Evolutionary conservation across 2,113 vertebrate genomes (phyloP), one percentile per base, ranked within the genome.

Genomic region (Ageneiosus marmoratus): DNA sequence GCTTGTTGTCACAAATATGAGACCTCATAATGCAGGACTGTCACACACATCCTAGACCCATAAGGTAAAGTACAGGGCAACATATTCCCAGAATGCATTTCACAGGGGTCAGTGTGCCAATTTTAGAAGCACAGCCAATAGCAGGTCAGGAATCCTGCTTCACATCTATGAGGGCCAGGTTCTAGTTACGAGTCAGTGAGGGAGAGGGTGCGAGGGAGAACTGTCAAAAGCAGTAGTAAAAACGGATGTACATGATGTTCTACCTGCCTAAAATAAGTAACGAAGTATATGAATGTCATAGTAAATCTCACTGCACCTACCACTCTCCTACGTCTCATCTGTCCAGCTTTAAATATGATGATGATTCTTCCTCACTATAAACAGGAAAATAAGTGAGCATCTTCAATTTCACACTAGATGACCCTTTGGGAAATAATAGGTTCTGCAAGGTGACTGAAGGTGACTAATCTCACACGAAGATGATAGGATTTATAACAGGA

Each of bases 11-110:
- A 79, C 77, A 83, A 81, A 79, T 78, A 15, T 81, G 48, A 86
- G 62, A 82, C 72, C 70, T 80, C 69, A 83, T 34, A 79, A 79
- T 46, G 58, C 81, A 82, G 18, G 48, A 82, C 29, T 51, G 51
- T 77, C 72, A 41, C 63, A 76, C 77, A 80, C 50, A 84, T 58
- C 72, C 67, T 75, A 80, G 69, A 91, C 89, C 83, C 90, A 92
- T 89, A 92, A 93, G 92, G 92, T 91, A 88, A 91, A 89, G 87
- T 86, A 80, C 90, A 92, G 90, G 69, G 84, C 86, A 90, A 67
- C 63, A 91, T 91, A 92, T 93, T 93, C 92, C 91, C 92, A 94
- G 92, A 91, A 93, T 94, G 92, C 92, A 94, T 92, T 94, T 91
- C 89, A 92, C 82, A 88, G 89, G 90, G 92, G 92, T 92, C 93